phyloP scores from a whole-genome alignment of 2,888 invertebrate species.

The Ashinkailepas kermadecensis region DNA sequence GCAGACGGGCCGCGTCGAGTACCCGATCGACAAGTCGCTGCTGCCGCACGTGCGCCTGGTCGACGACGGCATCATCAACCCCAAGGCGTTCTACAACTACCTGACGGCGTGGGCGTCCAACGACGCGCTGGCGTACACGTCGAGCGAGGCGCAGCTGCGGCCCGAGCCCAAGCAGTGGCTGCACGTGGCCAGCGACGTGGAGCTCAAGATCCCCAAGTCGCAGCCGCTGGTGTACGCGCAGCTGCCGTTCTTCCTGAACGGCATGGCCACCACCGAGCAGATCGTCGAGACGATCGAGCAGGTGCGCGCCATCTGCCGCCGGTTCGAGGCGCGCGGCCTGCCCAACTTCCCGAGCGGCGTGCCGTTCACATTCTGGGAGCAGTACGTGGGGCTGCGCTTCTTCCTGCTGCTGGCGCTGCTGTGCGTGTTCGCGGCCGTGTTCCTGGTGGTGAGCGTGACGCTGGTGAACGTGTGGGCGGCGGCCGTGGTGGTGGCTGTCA shows the following conservation, averaged over 20 bases:
- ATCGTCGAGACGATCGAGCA: conserved; percentile 73
- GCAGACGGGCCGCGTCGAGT: conserved; percentile 91
- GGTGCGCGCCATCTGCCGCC: conserved; percentile 72
- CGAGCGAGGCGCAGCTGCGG: conserved; percentile 79
- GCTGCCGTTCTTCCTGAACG: conserved; percentile 87
- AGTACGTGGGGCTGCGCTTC: conserved; percentile 73
- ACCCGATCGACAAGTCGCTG: conserved; percentile 82
- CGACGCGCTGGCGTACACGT: conserved; percentile 84
- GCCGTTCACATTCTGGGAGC: conserved; percentile 93
- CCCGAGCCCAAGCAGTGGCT: conserved; percentile 85
- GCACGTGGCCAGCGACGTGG: conserved; percentile 67
- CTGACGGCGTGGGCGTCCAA: conserved; percentile 94
- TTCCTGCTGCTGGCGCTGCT: conserved; percentile 64
- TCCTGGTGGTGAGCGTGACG: conserved; percentile 68
- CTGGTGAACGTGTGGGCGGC: conserved; percentile 79
- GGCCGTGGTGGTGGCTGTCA: conserved; percentile 57
- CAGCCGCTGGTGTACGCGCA: conserved; percentile 84
- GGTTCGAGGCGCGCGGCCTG: conserved; percentile 77
- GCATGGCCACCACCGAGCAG: conserved; percentile 71
- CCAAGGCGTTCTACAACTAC: conserved; percentile 92
- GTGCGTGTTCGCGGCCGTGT: conserved; percentile 62
- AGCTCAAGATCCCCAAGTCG: conserved; percentile 86
- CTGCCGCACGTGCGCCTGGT: conserved; percentile 60
- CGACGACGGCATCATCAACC: conserved; percentile 64
- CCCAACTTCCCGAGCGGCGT: conserved; percentile 94